phyloP scores from a whole-genome alignment of 2,113 vertebrate genomes.

The Actenoides lindsayi region DNA sequence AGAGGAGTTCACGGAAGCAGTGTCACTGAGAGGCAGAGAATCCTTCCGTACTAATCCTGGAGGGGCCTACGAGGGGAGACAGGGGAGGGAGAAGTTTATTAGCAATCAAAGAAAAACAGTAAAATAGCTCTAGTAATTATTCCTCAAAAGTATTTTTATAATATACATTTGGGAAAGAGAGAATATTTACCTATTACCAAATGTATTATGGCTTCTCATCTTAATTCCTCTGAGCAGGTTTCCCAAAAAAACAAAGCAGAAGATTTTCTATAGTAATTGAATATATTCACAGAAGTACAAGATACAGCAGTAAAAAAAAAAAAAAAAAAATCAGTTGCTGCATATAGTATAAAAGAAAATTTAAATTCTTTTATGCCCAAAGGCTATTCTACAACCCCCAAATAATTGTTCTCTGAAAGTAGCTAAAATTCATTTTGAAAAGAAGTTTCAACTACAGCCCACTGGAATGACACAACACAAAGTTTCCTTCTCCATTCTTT shows the following conservation, averaged over 20 bases:
- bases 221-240: background rate
- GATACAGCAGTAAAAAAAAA: background rate
- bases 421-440: background rate
- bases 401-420: background rate
- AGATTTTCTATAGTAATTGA: background rate
- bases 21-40: slow-evolving; percentile 75
- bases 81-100: background rate
- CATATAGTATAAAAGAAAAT: background rate
- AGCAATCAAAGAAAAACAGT: background rate
- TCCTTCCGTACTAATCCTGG: slow-evolving; percentile 63
- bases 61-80: slow-evolving; percentile 20
- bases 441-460: background rate
- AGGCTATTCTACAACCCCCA: background rate
- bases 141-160: background rate
- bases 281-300: background rate
- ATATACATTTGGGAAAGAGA: background rate
- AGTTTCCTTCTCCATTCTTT: background rate
- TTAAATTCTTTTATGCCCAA: background rate
- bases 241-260: background rate
- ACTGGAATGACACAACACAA: background rate
- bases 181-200: background rate
- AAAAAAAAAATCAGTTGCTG: background rate
- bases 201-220: background rate
- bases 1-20: slow-evolving; percentile 77
- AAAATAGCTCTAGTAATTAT: background rate